phyloP scores from a whole-genome alignment of 2,888 invertebrate species.

The Acrocyrtus sp. region DNA sequence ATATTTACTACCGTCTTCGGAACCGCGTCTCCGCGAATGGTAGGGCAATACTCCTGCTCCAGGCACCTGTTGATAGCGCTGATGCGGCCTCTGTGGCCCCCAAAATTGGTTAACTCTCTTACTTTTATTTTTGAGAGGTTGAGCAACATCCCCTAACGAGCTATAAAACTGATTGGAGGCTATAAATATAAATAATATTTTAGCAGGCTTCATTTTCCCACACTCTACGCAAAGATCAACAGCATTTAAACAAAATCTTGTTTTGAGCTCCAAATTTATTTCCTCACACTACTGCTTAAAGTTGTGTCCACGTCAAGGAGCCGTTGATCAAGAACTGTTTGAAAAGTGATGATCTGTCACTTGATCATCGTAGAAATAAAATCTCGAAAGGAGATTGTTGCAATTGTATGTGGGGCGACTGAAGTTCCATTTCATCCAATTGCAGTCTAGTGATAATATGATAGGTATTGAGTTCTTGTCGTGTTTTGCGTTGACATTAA shows the following conservation, averaged over 20 bases:
- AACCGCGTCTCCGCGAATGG: too few relatives aligned
- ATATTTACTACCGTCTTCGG: too few relatives aligned
- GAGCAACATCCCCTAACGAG: background rate
- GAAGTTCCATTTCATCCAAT: too few relatives aligned
- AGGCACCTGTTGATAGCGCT: background rate
- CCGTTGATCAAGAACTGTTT: background rate
- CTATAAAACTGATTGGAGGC: background rate
- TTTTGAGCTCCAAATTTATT: background rate
- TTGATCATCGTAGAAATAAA: background rate
- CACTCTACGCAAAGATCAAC: background rate
- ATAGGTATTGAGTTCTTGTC: too few relatives aligned
- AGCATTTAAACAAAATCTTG: background rate
- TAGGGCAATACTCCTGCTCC: background rate
- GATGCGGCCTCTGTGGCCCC: background rate
- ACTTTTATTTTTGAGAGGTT: background rate
- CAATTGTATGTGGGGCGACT: too few relatives aligned
- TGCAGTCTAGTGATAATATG: too few relatives aligned
- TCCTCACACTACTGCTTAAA: too few relatives aligned
- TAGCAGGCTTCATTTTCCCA: constrained; percentile 8
- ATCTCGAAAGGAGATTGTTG: background rate
- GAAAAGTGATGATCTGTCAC: background rate
- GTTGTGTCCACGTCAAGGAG: too few relatives aligned
- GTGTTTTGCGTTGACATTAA: too few relatives aligned
- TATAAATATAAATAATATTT: background rate
- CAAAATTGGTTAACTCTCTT: background rate